Base-by-base conservation (phyloP, 1,140 invertebrate genomes). In the Probaryconus sp. region DNA sequence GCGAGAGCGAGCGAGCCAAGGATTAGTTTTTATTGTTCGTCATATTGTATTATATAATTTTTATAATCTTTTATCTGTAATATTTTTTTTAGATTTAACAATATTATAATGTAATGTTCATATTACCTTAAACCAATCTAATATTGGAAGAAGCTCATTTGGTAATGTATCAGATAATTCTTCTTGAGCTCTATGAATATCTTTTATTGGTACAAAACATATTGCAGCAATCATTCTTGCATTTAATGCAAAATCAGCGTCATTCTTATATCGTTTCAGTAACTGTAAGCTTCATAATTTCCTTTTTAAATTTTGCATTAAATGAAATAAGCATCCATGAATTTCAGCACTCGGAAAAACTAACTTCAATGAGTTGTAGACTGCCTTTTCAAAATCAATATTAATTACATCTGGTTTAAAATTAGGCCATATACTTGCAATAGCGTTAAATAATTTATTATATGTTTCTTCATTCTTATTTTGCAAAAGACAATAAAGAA, bases 341-440 rank as follows among this genome's bases (percentile, higher is more conserved):
- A 51, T 14, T 1, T 1, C 18, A 14, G 47, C 3, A n/a, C 13
- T 6, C 2, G 47, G 47, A 51, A 51, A 51, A 13, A 14, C 7
- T 9, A 9, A 0, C 7, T 11, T 33, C 4, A 51, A 2, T 14
- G 18, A 30, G n/a, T 51, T 16, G n/a, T 10, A 14, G 24, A 21
- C 11, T 7, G 7, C 47, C 5, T 37, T 24, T 37, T 51, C 47
- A 51, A 10, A 51, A 51, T 51, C 47, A 1, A 51, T 35, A 5
- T 10, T 13, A 10, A 33, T 35, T 13, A 0, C 5, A 20, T 20
- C 18, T 1, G 45, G 45, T 5, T 5, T 6, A 35, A 50, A 50
- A 11, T 5, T 2, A 2, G 14, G 28, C 45, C 45, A 50, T 1
- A 50, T 33, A 20, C 5, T 1, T 50, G 20, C 20, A 11, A 50